Evolutionary conservation across 2,888 invertebrate genomes (phyloP), one percentile per base, ranked within the genome.

Genomic region (Apeira syringaria): DNA sequence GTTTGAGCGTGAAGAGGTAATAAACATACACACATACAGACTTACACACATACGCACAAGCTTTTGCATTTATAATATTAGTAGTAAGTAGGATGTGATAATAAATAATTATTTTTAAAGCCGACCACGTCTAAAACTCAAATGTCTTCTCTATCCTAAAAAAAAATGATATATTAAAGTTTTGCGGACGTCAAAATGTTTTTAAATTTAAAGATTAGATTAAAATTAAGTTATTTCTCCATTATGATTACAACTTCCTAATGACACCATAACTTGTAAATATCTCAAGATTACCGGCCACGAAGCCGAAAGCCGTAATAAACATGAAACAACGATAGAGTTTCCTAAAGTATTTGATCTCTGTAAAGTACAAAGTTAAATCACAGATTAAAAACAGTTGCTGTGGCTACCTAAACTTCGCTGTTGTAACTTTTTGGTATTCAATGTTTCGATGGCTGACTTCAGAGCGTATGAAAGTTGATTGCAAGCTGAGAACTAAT

Each of bases 241-340:
- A 15, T 34, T 11, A 9, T 15, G 15, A 15, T 20, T 4, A 18
- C 18, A 17, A 30, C 25, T 25, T 30, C 8, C 5, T n/a, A 43
- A 36, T 7, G 25, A 20, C 12, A 1, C 9, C 11, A 11, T 27
- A 31, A 43, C 31, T 26, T 32, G 27, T 8, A 32, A n/a, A 32
- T 32, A 43, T 27, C 22, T 43, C 15, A 26, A 22, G 32, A 43
- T 43, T 22, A 36, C 35, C 3, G 15, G 9, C 42, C 11, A 20
- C 32, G 31, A 36, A 36, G 15, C 17, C 18, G 17, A 36, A 36
- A 31, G 18, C 29, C 13, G 25, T 25, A 20, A 39, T 46, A 42
- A 50, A 50, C 43, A 42, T 45, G 38, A 43, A 46, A 29, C 34
- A 30, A 22, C 39, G 26, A 41, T 26, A 20, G 5, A 4, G 12